Conservation (phyloP, 1,140 invertebrate genomes). For the Drosophila grimshawi region DNA sequence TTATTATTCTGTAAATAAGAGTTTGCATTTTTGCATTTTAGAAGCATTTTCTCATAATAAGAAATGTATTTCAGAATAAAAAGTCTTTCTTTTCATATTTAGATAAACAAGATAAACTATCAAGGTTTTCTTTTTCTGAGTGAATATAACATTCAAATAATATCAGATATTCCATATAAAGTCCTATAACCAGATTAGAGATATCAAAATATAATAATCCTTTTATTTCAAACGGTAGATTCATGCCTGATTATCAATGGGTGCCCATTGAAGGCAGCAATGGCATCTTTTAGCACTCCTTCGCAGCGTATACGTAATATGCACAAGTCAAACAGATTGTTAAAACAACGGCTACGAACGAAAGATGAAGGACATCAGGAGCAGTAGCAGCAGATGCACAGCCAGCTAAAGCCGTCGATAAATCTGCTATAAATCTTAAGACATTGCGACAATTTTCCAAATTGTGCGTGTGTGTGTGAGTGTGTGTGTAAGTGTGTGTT, state of each 20-base stretch:
- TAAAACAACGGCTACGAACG: conserved; percentile 49
- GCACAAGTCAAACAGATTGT: conserved; percentile 51
- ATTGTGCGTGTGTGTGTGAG: conserved; percentile 18
- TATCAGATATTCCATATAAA: too few species aligned
- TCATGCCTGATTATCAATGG: not conserved
- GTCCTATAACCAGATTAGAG: too few species aligned
- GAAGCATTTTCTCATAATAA: too few species aligned
- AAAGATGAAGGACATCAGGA: not conserved
- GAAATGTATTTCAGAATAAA: too few species aligned
- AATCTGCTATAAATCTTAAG: conserved; percentile 75
- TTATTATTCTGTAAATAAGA: too few species aligned
- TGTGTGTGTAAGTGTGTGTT: conserved; percentile 31
- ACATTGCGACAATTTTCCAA: conserved; percentile 63
- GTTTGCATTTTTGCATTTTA: too few species aligned
- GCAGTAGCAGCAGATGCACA: conserved; percentile 28
- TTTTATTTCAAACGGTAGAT: not conserved
- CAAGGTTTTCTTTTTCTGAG: too few species aligned
- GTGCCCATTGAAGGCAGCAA: conserved; percentile 3
- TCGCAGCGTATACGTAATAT: conserved; percentile 27
- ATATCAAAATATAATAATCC: too few species aligned
- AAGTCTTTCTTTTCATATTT: too few species aligned
- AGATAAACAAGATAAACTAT: too few species aligned
- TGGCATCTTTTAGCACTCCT: conserved; percentile 1
- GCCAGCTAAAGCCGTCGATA: conserved; percentile 65
- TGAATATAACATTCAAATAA: too few species aligned